Conservation (phyloP, 2,797 vertebrate genomes). For the Chelon labrosus region DNA sequence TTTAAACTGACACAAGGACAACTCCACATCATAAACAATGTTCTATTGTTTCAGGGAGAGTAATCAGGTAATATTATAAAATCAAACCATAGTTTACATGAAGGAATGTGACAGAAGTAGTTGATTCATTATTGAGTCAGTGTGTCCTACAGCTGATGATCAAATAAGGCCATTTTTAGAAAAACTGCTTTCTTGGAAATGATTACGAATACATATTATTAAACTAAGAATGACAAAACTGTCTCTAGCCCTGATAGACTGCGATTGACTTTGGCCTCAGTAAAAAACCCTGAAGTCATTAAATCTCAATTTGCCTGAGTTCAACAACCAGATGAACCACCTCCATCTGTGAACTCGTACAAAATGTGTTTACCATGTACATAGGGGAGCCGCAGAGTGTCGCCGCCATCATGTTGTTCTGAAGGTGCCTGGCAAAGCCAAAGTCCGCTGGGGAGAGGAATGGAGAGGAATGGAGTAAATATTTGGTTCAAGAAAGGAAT, state of each 20-base stretch:
- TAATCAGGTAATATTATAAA: neutral
- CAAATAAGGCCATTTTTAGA: neutral
- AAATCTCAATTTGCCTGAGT: neutral
- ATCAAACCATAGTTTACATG: neutral
- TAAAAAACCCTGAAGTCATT: neutral
- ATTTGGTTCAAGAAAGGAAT: neutral
- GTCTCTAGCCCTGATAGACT: neutral
- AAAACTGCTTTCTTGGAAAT: neutral
- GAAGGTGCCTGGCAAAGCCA: constrained; percentile 95
- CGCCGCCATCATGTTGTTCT: constrained; percentile 99
- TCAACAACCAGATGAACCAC: neutral
- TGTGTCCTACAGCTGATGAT: neutral
- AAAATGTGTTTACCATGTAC: constrained; percentile 92
- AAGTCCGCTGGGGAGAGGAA: constrained; percentile 90
- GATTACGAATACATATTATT: neutral
- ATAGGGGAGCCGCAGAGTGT: constrained; percentile 98
- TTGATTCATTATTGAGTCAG: neutral
- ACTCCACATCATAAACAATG: neutral
- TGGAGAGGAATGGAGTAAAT: neutral
- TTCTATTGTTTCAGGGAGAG: neutral
- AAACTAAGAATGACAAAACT: neutral
- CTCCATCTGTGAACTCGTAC: neutral
- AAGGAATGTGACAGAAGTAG: too few relatives aligned
- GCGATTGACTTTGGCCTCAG: neutral
- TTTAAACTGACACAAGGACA: neutral